Evolutionary conservation across 1,140 invertebrate genomes (phyloP).

Genomic region (Bombus cullumanus): DNA sequence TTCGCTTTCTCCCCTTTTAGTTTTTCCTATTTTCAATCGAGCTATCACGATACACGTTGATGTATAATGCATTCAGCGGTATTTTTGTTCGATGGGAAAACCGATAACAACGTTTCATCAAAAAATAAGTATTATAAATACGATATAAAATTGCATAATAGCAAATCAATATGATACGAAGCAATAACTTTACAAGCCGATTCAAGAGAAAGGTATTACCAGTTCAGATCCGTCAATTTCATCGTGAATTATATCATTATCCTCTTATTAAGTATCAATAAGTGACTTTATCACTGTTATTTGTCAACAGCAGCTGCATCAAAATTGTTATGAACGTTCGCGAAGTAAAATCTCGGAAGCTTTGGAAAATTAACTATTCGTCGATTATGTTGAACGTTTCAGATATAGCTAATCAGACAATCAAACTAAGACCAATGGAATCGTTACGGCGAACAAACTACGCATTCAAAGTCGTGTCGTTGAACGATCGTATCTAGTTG

Average conservation of each 20-base stretch:
- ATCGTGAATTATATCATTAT: neutral
- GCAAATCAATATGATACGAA: neutral
- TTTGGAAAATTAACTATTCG: neutral
- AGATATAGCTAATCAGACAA: neutral
- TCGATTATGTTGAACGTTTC: neutral
- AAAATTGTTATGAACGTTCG: neutral
- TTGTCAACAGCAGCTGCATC: neutral
- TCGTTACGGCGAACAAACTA: neutral
- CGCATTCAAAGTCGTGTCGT: neutral
- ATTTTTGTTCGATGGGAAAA: neutral
- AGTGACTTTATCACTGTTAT: neutral
- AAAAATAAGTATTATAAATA: neutral
- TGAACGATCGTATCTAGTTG: neutral
- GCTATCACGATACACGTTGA: neutral
- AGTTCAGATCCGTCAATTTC: neutral
- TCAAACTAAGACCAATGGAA: neutral
- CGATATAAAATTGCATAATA: neutral
- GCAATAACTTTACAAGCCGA: neutral
- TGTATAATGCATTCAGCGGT: neutral
- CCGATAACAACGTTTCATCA: neutral
- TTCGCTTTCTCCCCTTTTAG: neutral
- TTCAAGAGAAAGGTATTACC: constrained; percentile 10
- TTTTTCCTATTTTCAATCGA: neutral
- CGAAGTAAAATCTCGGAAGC: neutral
- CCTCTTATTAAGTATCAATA: neutral